Evolutionary conservation across 1,140 invertebrate species (phyloP), one percentile per base, ranked within the genome.

Genomic region (Venturia canescens): DNA sequence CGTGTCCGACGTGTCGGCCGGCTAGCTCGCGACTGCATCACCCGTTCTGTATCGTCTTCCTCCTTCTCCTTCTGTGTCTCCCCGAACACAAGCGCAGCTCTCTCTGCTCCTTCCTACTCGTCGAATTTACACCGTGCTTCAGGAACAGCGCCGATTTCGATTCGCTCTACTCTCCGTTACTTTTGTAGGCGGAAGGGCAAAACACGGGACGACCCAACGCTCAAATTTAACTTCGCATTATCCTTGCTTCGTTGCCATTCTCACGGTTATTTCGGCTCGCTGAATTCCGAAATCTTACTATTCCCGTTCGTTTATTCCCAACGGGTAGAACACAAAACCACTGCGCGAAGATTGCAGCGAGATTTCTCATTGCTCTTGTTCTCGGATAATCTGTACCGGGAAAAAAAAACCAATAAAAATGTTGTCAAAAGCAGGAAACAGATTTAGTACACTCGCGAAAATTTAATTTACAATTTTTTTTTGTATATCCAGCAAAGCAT

Each of bases 131-230:
- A 71, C 63, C 57, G 57, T 79, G 79, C 81, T 82, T 83, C 60
- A 63, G 70, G 80, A 78, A 84, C 81, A 83, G 84, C 80, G 85
- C 82, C 74, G 74, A 84, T 85, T 85, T 82, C 85, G 87, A 85
- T 88, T 84, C 87, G 84, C 84, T 89, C 85, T 85, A 86, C 80
- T 86, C 86, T 86, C 88, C 88, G 88, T 90, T 90, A 90, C 84
- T 87, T 81, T 63, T 18, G 23, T 63, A 83, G 84, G 80, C 77
- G 78, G n/a, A 18, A 53, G 50, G 50, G 50, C 50, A 21, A 53
- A 53, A 53, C n/a, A 53, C 50, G 38, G 38, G 38, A 44, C 38
- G 29, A 21, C 6, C 6, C 29, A n/a, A 31, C 34, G 18, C 69
- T 18, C 81, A 83, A 86, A 90, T 90, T 88, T 85, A 87, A 89